Evolutionary conservation across 64 coral and sea anemone genomes (phyloP), one percentile per base, ranked within the genome.

Genomic region (Pocillopora verrucosa): DNA sequence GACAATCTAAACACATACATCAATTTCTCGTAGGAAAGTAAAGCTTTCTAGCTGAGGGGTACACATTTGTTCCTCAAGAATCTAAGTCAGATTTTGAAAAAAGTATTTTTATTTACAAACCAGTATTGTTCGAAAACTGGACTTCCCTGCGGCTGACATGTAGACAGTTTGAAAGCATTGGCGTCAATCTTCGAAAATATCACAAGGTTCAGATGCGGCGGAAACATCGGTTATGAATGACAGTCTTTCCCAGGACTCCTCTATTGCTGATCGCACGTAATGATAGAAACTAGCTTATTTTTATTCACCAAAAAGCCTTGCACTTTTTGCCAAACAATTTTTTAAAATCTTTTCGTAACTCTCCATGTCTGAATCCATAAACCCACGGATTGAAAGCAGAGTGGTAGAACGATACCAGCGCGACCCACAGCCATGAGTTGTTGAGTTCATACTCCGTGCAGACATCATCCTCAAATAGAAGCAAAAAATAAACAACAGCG

Each of bases 301-400:
- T 51, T 30, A 30, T 30, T 51, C 41, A 51, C 41, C 41, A 7
- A 63, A 63, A 63, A 63, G 61, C 61, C 11, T 70, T 70, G 25
- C 67, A 70, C 2, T 70, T 70, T 70, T 70, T 70, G 9, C 1
- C 11, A 70, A 70, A 70, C 1, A 70, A 11, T 26, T 20, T 11
- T 24, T n/a, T 70, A 24, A 70, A 70, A 70, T 24, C 59, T 83
- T 68, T 83, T 45, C 80, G 62, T 17, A 83, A 83, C n/a, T 83
- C 59, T 4, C 19, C 25, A 24, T 45, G 17, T 11, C 80, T 62
- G 24, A 83, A 30, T 1, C 80, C 24, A 58, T 83, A 83, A 2
- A 83, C 59, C 58, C 58, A 83, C 11, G 80, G 80, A 65, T 83
- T 83, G 30, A 68, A 34, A 6, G 80, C 56, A 34, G 80, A 83